Percentiles rank a stretch among this genome's conserved stretches.
phyloP scores from a whole-genome alignment of 1,140 invertebrate genomes.

The Elymnias hypermnestra region DNA sequence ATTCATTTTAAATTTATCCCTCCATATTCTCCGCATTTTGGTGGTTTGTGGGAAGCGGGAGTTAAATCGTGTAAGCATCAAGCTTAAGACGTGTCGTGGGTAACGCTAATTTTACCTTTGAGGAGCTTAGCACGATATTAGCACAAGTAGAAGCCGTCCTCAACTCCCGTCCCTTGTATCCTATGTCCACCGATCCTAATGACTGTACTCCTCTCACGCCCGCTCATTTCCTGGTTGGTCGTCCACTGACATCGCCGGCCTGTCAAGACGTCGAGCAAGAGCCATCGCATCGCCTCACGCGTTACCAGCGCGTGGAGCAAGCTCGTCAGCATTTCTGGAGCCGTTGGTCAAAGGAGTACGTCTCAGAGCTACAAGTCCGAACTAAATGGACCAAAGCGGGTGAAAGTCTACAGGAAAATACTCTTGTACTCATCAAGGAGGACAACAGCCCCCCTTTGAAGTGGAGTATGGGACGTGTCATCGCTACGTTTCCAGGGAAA shows the following conservation, averaged over 20 bases:
- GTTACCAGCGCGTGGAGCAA: constrained; percentile 9
- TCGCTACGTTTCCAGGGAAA: no score
- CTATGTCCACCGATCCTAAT: constrained; percentile 13
- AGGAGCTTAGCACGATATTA: constrained; percentile 16
- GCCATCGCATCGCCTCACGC: neutral
- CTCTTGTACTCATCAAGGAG: constrained; percentile 20
- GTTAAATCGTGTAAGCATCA: constrained; percentile 8
- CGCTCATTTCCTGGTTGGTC: constrained; percentile 15
- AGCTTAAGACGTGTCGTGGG: constrained; percentile 5
- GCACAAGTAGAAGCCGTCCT: constrained; percentile 18
- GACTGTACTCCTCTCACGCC: constrained; percentile 9
- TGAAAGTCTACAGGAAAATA: constrained; percentile 1
- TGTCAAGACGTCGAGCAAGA: neutral
- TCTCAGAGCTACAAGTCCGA: constrained; percentile 15
- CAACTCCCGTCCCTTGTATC: constrained; percentile 16
- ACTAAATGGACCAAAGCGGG: constrained; percentile 11
- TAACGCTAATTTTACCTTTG: constrained; percentile 5
- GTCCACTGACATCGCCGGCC: constrained; percentile 10
- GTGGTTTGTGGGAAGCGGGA: constrained; percentile 11
- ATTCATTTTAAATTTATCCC: constrained; percentile 10
- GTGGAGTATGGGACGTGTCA: constrained; percentile 10
- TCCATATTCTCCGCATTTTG: constrained; percentile 9
- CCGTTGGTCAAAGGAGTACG: constrained; percentile 17
- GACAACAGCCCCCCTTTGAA: constrained; percentile 18
- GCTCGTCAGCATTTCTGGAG: constrained; percentile 17